These are phyloP conservation scores for Helicoverpa assulta DNA, from an alignment of 2,888 invertebrate genomes.

Conservation along the genomic window DNA sequence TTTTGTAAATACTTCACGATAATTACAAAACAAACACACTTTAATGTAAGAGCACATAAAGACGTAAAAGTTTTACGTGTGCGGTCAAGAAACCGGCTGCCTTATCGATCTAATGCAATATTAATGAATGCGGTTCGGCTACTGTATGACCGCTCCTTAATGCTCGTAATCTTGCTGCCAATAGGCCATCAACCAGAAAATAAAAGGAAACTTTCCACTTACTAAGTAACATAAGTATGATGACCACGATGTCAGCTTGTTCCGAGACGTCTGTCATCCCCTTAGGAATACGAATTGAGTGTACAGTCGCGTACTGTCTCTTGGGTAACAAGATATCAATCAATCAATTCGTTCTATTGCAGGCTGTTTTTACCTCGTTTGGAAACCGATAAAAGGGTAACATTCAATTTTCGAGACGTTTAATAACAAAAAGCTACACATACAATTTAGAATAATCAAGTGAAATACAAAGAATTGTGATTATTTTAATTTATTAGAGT, in stretches of 20 bases:
- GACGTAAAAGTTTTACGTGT: slow-evolving; percentile 1
- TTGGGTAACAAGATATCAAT: slow-evolving; percentile 1
- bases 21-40: slow-evolving; percentile 36
- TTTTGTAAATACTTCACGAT: not conserved
- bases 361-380: not conserved
- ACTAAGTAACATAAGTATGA: slow-evolving; percentile 13
- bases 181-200: slow-evolving; percentile 15
- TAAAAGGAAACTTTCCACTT: slow-evolving; percentile 21
- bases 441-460: too few species aligned
- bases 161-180: slow-evolving; percentile 30
- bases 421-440: not conserved
- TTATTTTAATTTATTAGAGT: too few species aligned
- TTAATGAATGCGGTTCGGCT: slow-evolving; percentile 63
- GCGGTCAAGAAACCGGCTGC: slow-evolving; percentile 71
- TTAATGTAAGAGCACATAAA: not conserved
- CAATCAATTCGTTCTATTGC: slow-evolving; percentile 15
- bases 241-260: not conserved
- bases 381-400: not conserved
- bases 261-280: slow-evolving; percentile 4
- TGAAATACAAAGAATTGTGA: too few species aligned
- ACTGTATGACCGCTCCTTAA: slow-evolving; percentile 55
- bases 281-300: slow-evolving; percentile 13
- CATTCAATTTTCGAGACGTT: not conserved
- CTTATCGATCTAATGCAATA: slow-evolving; percentile 68
- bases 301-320: not conserved